Conservation (phyloP, 1,140 invertebrate species). For the Zaprionus capensis region DNA sequence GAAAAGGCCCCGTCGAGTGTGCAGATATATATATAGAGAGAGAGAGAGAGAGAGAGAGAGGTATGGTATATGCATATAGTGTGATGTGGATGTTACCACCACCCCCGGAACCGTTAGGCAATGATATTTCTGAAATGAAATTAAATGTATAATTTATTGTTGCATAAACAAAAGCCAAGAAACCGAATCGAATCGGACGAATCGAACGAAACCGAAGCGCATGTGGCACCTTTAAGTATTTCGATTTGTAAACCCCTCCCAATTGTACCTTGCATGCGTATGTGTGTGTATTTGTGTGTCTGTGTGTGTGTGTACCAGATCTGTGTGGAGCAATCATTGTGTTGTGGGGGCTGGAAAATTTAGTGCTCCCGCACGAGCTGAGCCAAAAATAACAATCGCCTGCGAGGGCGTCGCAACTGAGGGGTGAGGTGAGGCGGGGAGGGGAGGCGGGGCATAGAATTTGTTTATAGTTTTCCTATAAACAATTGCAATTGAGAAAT, state of each 20-base stretch:
- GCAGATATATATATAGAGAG: not conserved
- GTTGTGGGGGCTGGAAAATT: constrained; percentile 65
- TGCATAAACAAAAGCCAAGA: constrained; percentile 79
- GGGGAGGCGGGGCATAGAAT: constrained; percentile 26
- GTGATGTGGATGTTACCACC: constrained; percentile 18
- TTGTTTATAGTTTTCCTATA: constrained; percentile 75
- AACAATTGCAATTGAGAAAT: constrained; percentile 76
- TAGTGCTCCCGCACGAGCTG: constrained; percentile 49
- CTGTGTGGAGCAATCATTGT: constrained; percentile 44
- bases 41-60: not conserved
- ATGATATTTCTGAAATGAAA: constrained; percentile 73
- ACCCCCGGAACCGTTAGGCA: constrained; percentile 36
- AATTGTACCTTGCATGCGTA: not conserved
- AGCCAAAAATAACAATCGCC: constrained; percentile 71
- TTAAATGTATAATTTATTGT: constrained; percentile 82
- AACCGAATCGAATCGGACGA: constrained; percentile 66
- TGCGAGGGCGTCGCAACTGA: constrained; percentile 17
- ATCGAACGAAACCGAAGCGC: constrained; percentile 56
- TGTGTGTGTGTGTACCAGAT: not conserved
- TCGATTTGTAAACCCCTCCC: constrained; percentile 18
- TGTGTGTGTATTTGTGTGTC: not conserved
- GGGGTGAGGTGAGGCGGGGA: constrained; percentile 24
- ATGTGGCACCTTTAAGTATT: constrained; percentile 81
- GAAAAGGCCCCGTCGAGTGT: not conserved
- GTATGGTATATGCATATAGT: not conserved